Evolutionary conservation across 92 coral and sea anemone genomes (phyloP).

Genomic region (Epizoanthus ramosus): DNA sequence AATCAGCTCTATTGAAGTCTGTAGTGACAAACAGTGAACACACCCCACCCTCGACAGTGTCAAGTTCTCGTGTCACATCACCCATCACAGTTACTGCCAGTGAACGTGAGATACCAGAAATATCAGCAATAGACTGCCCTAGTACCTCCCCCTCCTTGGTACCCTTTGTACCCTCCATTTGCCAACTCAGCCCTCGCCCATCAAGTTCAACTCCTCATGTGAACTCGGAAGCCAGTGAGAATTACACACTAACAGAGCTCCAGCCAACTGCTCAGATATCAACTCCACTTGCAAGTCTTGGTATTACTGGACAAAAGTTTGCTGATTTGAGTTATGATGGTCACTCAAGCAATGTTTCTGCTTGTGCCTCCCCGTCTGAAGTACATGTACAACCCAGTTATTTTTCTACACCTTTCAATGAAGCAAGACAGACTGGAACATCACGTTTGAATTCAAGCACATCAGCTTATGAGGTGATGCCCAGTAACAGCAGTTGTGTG

Average conservation of each 20-base stretch:
- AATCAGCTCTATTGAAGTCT: not conserved
- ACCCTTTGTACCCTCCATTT: not conserved
- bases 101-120: not conserved
- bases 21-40: not conserved
- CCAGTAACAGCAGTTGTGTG: not conserved
- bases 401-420: not conserved
- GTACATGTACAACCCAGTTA: not conserved
- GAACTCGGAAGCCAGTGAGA: slow-evolving; percentile 16
- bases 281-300: not conserved
- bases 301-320: not conserved
- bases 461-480: not conserved
- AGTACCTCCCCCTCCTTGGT: not conserved
- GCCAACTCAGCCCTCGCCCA: not conserved
- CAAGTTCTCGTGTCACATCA: not conserved
- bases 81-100: not conserved
- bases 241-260: slow-evolving; percentile 29
- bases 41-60: slow-evolving; percentile 11
- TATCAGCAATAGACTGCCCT: not conserved
- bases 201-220: not conserved
- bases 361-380: not conserved
- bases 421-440: not conserved
- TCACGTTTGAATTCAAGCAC: not conserved
- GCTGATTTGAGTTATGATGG: not conserved
- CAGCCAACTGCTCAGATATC: not conserved
- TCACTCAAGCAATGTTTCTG: not conserved